phyloP scores from a whole-genome alignment of 2,797 vertebrate species.

The Gymnoscopelus braueri region DNA sequence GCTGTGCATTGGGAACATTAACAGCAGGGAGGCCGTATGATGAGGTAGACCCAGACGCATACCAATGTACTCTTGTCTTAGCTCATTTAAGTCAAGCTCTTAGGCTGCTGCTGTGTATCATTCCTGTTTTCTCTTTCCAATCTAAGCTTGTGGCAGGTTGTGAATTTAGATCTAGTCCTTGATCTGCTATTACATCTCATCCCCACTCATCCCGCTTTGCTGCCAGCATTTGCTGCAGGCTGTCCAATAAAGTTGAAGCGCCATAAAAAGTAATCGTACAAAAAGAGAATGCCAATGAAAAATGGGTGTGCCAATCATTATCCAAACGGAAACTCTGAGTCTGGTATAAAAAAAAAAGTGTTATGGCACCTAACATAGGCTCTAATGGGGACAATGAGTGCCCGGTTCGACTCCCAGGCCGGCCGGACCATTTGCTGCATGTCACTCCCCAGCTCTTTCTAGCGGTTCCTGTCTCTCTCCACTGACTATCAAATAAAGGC shows the following conservation, averaged over 20 bases:
- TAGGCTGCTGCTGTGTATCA: too few species aligned
- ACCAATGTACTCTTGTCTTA: background rate
- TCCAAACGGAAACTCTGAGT: background rate
- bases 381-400: too few species aligned
- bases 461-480: too few species aligned
- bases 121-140: background rate
- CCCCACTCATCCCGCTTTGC: background rate
- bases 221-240: background rate
- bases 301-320: constrained; percentile 89
- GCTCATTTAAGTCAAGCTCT: too few species aligned
- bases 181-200: background rate
- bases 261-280: background rate
- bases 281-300: constrained; percentile 89
- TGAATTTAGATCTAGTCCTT: background rate
- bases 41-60: background rate
- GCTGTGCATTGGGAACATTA: background rate
- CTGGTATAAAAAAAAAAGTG: too few species aligned
- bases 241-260: constrained; percentile 1
- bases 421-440: too few species aligned
- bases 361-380: too few species aligned
- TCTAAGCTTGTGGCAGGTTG: background rate
- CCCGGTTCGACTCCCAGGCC: too few species aligned
- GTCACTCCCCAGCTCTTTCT: too few species aligned
- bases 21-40: background rate
- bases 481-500: too few species aligned